Evolutionary conservation across 2,888 invertebrate species (phyloP).

Genomic region (Drosophila siamana): DNA sequence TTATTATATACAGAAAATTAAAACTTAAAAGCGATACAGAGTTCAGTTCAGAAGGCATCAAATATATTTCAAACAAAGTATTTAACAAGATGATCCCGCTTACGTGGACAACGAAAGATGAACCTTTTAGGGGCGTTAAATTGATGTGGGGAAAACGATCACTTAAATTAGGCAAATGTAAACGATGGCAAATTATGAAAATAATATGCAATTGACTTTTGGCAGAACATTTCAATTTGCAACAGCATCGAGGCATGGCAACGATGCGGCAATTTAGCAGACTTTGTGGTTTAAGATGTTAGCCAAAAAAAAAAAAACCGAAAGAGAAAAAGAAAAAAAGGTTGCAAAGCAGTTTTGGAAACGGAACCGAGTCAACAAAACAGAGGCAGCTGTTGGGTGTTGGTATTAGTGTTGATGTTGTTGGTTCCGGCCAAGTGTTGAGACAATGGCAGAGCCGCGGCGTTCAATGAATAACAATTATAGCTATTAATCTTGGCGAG

Average conservation of each 20-base stretch:
- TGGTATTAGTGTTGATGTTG: slow-evolving; percentile 31
- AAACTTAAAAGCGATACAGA: too few relatives aligned
- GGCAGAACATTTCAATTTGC: slow-evolving; percentile 58
- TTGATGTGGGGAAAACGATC: background rate
- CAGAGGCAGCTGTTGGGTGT: slow-evolving; percentile 34
- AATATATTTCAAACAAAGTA: too few relatives aligned
- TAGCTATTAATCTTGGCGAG: slow-evolving; percentile 75
- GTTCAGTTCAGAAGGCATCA: too few relatives aligned
- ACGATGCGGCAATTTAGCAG: slow-evolving; percentile 53
- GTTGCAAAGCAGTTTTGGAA: slow-evolving; percentile 25
- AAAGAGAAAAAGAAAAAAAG: slow-evolving; percentile 1
- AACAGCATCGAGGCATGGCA: slow-evolving; percentile 1
- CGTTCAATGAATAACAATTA: slow-evolving; percentile 80
- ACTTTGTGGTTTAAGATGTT: slow-evolving; percentile 56
- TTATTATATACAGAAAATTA: too few relatives aligned
- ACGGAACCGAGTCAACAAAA: slow-evolving; percentile 21
- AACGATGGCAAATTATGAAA: slow-evolving; percentile 36
- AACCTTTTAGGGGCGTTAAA: background rate
- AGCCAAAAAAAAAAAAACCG: slow-evolving; percentile 39
- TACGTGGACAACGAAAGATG: background rate
- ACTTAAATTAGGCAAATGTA: slow-evolving; percentile 19
- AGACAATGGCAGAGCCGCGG: slow-evolving; percentile 74
- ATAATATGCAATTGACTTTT: slow-evolving; percentile 19
- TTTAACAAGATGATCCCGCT: background rate
- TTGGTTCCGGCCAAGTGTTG: slow-evolving; percentile 60